These are phyloP conservation scores for Xestia xanthographa DNA, from an alignment of 2,888 invertebrate species.

Conservation along the genomic window DNA sequence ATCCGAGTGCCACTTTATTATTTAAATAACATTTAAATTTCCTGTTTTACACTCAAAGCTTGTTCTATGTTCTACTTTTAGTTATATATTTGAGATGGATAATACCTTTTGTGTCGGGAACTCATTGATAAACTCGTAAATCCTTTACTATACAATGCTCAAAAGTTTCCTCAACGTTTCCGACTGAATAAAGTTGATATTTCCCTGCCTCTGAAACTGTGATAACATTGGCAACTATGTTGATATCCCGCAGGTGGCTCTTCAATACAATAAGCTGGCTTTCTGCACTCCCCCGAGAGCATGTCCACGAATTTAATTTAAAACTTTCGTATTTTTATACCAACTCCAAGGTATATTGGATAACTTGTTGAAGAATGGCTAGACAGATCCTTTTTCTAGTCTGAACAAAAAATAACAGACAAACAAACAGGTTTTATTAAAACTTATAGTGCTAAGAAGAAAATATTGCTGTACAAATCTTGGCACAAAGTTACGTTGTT, in stretches of 20 bases:
- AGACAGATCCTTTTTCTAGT: slow-evolving; percentile 52
- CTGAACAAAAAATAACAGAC: slow-evolving; percentile 27
- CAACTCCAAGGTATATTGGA: slow-evolving; percentile 69
- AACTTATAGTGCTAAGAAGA: slow-evolving; percentile 39
- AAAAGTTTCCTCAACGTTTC: slow-evolving; percentile 45
- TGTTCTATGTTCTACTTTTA: background rate
- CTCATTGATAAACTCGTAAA: slow-evolving; percentile 13
- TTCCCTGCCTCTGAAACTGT: slow-evolving; percentile 49
- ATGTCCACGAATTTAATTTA: slow-evolving; percentile 78
- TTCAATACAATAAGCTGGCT: slow-evolving; percentile 70
- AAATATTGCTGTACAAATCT: slow-evolving; percentile 42
- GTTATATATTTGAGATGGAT: background rate
- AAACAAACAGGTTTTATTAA: slow-evolving; percentile 36
- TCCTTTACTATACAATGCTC: slow-evolving; percentile 25
- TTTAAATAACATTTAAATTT: slow-evolving; percentile 36
- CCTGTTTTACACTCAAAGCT: background rate
- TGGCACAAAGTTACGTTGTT: slow-evolving; percentile 42
- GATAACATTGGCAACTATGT: slow-evolving; percentile 55
- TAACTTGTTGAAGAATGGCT: slow-evolving; percentile 63
- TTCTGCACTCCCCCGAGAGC: slow-evolving; percentile 59
- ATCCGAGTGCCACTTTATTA: slow-evolving; percentile 24
- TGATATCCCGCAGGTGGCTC: slow-evolving; percentile 71
- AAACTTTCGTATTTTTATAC: slow-evolving; percentile 78
- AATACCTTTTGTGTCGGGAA: background rate
- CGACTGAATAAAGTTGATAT: slow-evolving; percentile 56